Base-by-base conservation (phyloP, 2,113 vertebrate species). In the Jaculus jaculus region DNA sequence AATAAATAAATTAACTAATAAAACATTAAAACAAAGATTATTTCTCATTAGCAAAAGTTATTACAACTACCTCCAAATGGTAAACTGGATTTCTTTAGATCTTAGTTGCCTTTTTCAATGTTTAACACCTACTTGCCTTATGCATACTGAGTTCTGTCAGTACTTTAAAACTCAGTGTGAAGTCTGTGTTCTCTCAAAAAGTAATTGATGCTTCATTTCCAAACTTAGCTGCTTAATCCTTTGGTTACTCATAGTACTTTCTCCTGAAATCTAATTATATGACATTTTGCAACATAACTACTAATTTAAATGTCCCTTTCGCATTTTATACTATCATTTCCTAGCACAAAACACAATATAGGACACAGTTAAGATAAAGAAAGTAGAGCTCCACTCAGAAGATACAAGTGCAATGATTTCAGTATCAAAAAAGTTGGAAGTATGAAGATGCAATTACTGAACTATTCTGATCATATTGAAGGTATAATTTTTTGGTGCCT, bases 401-500 rank as follows among this genome's bases (percentile, higher is more conserved):
- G 3, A 74, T 28, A 32, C 7, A 21, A 3, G 11, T 68, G n/a
- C 0, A 68, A 61, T 10, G 54, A 58, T 42, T 86, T 74, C 30
- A 69, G 54, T 79, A 32, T 47, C 12, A 60, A 58, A 51, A 26
- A 7, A 51, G 11, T 28, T 69, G 23, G 34, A 37, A 32, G 79
- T 30, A 12, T 37, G 18, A 75, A 32, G 37, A 74, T 66, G 5
- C 21, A 74, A 23, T 68, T 86, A 42, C 23, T 84, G 6, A 28
- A 24, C 20, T 24, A 54, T 94, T 90, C 24, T 87, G n/a, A 2
- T 63, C 0, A 21, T 7, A 21, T 15, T 89, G 39, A 12, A 86
- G 1, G 3, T 68, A 26, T 3, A 82, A n/a, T 11, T 1, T 54
- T 54, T 5, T 23, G 24, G 26, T n/a, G 0, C 6, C 5, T 80